Evolutionary conservation across 2,888 invertebrate genomes (phyloP), one percentile per base, ranked within the genome.

Genomic region (Campoletis raptor): DNA sequence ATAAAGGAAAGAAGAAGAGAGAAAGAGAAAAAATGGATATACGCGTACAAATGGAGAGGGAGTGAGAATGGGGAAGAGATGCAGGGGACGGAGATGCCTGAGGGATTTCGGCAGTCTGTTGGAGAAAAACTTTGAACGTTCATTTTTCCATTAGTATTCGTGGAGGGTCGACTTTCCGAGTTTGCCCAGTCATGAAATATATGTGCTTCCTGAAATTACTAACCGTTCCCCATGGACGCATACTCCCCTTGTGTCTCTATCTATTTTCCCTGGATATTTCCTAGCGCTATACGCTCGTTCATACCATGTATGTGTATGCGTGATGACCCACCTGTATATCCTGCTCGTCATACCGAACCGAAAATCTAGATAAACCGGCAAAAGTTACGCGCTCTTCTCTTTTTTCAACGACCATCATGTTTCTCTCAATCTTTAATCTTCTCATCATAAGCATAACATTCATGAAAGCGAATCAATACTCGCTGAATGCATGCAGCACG

Each of bases 101-200:
- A 77, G 88, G 89, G 88, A 90, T 90, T 91, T 89, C 87, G 87
- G 86, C 85, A 78, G 74, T 85, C 83, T 80, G 69, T 69, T 42
- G 69, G 54, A 69, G 76, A 78, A 88, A 90, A 90, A 90, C 86
- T 90, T 89, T 86, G 85, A 85, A 86, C 89, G 89, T 90, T 91
- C 90, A 90, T 90, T 90, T 90, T 91, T 90, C 89, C 89, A 91
- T 90, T 90, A 91, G 89, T 87, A 89, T 89, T 88, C 87, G 80
- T 70, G 84, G 78, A 77, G 76, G 88, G 85, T 88, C 85, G 85
- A 88, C 86, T 88, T 88, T 86, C 69, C 69, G 84, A 86, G 85
- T 89, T 88, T 85, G 83, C 85, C 83, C 83, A 77, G 81, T 86
- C 85, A 80, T 82, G 86, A 86, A 87, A 88, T 87, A 85, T 87